A percentile compares a stretch with the other conserved stretches of the same genome.
Evolutionary conservation across 2,797 vertebrate species (phyloP).

Genomic region (Acipenser transmontanus): DNA sequence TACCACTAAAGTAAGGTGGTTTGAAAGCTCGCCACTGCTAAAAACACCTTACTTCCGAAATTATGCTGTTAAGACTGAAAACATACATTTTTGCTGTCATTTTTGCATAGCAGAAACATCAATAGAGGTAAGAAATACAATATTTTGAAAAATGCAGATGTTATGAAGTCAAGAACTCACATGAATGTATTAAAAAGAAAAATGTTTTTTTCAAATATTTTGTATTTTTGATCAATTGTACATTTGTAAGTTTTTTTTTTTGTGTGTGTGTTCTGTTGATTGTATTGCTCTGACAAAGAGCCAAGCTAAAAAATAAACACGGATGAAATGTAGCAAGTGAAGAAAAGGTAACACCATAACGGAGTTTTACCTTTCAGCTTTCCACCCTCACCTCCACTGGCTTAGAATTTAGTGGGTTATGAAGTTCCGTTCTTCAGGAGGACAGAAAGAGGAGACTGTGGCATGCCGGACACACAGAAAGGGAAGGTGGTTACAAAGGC

Average conservation of each 20-base stretch:
- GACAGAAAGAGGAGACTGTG: conserved; percentile 44
- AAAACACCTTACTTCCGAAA: too few species aligned
- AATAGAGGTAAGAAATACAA: too few species aligned
- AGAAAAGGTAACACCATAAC: background rate
- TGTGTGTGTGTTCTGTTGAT: background rate
- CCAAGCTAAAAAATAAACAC: too few species aligned
- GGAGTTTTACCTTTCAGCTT: conserved; percentile 37
- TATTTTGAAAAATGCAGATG: too few species aligned
- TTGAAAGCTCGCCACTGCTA: too few species aligned
- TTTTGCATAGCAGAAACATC: too few species aligned
- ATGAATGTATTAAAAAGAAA: background rate
- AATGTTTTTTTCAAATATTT: background rate
- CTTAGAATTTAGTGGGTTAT: conserved; percentile 58
- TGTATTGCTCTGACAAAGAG: too few species aligned
- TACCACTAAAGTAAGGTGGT: too few species aligned
- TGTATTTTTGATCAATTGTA: conserved; percentile 28
- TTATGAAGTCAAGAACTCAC: too few species aligned
- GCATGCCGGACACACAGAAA: conserved; percentile 34
- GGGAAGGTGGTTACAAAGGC: conserved; percentile 23
- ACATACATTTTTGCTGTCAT: too few species aligned
- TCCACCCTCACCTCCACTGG: conserved; percentile 58
- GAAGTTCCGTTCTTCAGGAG: conserved; percentile 58
- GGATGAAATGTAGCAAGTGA: too few species aligned
- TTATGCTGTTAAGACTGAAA: too few species aligned
- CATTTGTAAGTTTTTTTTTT: background rate